These are phyloP conservation scores for Lampris megalopsis DNA, from an alignment of 2,113 vertebrate species.

Conservation along the genomic window DNA sequence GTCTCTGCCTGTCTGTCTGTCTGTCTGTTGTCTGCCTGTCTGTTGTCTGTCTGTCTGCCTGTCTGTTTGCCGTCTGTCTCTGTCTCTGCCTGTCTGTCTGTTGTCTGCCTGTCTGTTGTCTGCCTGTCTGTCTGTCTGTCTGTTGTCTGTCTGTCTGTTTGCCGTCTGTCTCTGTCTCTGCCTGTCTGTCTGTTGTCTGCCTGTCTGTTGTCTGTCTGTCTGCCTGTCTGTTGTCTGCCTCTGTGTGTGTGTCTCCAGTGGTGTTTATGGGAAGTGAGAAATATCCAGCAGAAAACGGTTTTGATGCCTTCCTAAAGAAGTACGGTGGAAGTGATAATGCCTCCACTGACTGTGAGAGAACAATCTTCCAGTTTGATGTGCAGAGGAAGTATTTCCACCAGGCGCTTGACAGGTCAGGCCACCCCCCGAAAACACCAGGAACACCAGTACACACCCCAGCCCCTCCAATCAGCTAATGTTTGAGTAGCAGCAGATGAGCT, in stretches of 20 bases:
- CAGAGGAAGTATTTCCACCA: slow-evolving; percentile 94
- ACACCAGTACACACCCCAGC: neutral
- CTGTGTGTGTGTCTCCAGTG: slow-evolving; percentile 79
- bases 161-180: no score
- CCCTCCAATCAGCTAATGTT: no score
- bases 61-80: no score
- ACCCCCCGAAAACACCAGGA: neutral
- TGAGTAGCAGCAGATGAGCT: no score
- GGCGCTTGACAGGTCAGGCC: slow-evolving; percentile 91
- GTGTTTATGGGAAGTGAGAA: slow-evolving; percentile 99
- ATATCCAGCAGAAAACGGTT: slow-evolving; percentile 95
- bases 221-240: neutral
- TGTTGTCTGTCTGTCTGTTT: no score
- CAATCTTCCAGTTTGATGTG: slow-evolving; percentile 96
- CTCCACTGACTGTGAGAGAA: slow-evolving; percentile 95
- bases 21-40: no score
- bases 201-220: neutral
- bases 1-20: no score
- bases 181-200: neutral
- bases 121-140: no score
- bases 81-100: no score
- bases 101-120: no score
- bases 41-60: no score
- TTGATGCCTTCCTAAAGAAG: slow-evolving; percentile 96
- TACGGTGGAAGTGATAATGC: slow-evolving; percentile 96